A percentile compares a stretch with the other conserved stretches of the same genome.
Conservation (phyloP, 2,113 vertebrate species). For the Lepus timidus region DNA sequence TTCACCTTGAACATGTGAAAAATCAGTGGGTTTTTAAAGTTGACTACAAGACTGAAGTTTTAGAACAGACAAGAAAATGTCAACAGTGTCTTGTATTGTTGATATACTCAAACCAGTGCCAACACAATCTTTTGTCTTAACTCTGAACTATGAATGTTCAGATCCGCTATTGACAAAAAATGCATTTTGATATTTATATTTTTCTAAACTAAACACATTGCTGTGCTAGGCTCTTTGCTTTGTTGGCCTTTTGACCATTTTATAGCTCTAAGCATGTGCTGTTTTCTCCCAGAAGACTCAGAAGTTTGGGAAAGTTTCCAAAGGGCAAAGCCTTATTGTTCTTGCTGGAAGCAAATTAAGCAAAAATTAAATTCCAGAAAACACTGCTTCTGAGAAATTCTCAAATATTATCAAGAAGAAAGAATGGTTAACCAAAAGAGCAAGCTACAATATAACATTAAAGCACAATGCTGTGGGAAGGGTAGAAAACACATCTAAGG, state of each 20-base stretch:
- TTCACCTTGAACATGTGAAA: constrained; percentile 60
- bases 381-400: constrained; percentile 59
- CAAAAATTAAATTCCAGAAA: constrained; percentile 70
- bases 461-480: constrained; percentile 63
- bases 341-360: constrained; percentile 68
- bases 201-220: constrained; percentile 67
- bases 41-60: constrained; percentile 58
- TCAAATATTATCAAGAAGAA: constrained; percentile 70
- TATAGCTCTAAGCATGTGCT: constrained; percentile 43
- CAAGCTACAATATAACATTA: constrained; percentile 63
- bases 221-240: constrained; percentile 34
- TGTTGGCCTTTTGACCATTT: constrained; percentile 56
- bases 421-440: constrained; percentile 63
- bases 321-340: constrained; percentile 63
- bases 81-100: constrained; percentile 37
- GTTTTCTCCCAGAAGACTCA: constrained; percentile 54
- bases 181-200: constrained; percentile 51
- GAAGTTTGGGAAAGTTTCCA: constrained; percentile 64
- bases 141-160: constrained; percentile 24
- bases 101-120: constrained; percentile 49
- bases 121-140: constrained; percentile 54
- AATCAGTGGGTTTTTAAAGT: constrained; percentile 56
- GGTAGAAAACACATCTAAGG: constrained; percentile 64
- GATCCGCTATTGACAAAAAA: constrained; percentile 53
- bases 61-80: constrained; percentile 51